These are phyloP conservation scores for Chaetura pelagica DNA, from an alignment of 2,113 vertebrate species.

Conservation along the genomic window DNA sequence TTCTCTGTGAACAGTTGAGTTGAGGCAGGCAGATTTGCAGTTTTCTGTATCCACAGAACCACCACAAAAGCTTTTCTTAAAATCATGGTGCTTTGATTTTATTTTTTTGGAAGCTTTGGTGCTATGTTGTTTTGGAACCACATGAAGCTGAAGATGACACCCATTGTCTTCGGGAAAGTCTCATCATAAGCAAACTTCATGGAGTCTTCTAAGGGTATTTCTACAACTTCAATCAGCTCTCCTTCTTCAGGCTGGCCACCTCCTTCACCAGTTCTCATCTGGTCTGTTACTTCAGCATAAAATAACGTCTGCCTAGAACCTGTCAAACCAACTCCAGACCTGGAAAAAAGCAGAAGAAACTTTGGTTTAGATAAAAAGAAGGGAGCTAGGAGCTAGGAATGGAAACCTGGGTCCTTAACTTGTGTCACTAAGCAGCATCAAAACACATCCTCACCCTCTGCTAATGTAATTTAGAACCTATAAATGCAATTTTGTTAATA, in stretches of 20 bases:
- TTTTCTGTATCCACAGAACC: background rate
- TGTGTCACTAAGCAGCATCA: background rate
- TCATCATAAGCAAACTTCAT: constrained; percentile 90
- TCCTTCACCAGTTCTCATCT: constrained; percentile 82
- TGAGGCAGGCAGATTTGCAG: background rate
- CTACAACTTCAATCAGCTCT: constrained; percentile 90
- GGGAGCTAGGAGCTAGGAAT: background rate
- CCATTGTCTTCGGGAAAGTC: constrained; percentile 86
- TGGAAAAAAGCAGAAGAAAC: constrained; percentile 34
- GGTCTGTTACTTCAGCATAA: constrained; percentile 88
- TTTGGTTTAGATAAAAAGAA: background rate
- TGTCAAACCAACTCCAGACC: constrained; percentile 86
- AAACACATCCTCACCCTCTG: background rate
- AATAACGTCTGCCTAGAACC: constrained; percentile 90
- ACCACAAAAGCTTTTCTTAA: background rate
- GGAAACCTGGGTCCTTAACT: background rate
- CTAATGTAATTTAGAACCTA: background rate
- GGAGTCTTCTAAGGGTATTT: constrained; percentile 86
- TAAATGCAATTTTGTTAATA: background rate
- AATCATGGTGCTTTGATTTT: background rate
- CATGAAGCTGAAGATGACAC: constrained; percentile 88
- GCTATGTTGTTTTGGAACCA: constrained; percentile 91
- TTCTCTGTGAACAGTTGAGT: background rate
- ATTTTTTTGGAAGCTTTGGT: constrained; percentile 70
- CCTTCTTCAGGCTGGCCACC: constrained; percentile 86